Evolutionary conservation across 2,113 vertebrate genomes (phyloP).

Genomic region (Gambusia affinis): DNA sequence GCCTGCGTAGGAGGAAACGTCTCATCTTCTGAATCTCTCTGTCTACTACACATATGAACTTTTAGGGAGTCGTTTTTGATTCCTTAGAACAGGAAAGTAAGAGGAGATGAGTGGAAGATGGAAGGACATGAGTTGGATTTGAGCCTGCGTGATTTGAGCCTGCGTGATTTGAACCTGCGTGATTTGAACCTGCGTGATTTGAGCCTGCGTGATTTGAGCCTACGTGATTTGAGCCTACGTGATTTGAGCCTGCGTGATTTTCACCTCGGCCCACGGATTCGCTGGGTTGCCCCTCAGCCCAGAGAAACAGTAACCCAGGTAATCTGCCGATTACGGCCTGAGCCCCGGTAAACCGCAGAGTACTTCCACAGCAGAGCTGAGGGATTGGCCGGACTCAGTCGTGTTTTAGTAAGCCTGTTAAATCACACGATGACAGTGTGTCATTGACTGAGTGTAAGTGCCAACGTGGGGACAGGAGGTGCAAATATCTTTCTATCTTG

Average conservation of each 20-base stretch:
- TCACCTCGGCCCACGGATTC: conserved; percentile 46
- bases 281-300: conserved; percentile 45
- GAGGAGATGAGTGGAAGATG: conserved; percentile 1
- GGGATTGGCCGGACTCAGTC: conserved; percentile 15
- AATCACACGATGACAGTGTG: conserved; percentile 31
- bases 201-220: conserved; percentile 25
- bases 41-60: conserved; percentile 53
- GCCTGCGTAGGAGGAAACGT: conserved; percentile 69
- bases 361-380: background rate
- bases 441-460: conserved; percentile 29
- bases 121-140: conserved; percentile 26
- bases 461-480: conserved; percentile 28
- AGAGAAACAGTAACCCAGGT: conserved; percentile 14
- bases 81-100: conserved; percentile 33
- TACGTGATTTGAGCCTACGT: conserved; percentile 25
- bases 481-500: conserved; percentile 10
- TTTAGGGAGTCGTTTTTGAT: conserved; percentile 41
- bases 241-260: conserved; percentile 46
- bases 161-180: conserved; percentile 31
- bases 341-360: conserved; percentile 17
- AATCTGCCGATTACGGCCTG: conserved; percentile 17
- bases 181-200: conserved; percentile 51
- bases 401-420: conserved; percentile 18
- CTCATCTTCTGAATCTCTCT: conserved; percentile 58
- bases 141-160: conserved; percentile 39